phyloP scores from a whole-genome alignment of 2,888 invertebrate species.

The Reticulitermes lucifugus region DNA sequence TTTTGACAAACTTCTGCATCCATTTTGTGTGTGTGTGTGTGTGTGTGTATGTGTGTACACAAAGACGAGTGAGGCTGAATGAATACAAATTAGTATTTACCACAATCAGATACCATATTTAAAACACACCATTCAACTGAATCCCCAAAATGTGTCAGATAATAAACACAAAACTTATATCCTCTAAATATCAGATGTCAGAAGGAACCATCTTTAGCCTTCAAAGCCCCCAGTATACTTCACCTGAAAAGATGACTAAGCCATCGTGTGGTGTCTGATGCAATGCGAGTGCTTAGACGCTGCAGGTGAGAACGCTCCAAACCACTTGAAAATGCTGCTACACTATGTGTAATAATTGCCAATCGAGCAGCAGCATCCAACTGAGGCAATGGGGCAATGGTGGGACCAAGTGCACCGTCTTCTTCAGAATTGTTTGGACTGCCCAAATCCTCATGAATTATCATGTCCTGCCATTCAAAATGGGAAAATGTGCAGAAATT shows the following conservation, averaged over 20 bases:
- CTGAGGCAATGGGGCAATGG: constrained; percentile 60
- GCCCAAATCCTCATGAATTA: constrained; percentile 60
- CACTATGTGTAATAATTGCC: constrained; percentile 86
- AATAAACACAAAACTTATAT: no score
- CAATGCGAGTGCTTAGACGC: constrained; percentile 82
- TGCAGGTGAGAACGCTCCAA: constrained; percentile 83
- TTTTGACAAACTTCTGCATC: no score
- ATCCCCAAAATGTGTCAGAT: no score
- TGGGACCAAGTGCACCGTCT: constrained; percentile 54
- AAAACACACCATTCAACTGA: no score
- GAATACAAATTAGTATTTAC: no score
- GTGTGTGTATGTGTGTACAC: no score
- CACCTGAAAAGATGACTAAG: constrained; percentile 87
- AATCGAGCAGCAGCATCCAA: constrained; percentile 66
- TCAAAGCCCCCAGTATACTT: neutral
- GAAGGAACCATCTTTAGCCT: neutral
- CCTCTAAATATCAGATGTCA: no score
- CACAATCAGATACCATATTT: no score
- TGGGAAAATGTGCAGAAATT: no score
- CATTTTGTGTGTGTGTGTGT: no score
- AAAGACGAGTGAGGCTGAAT: no score
- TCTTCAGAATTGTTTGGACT: constrained; percentile 47
- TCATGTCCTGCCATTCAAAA: constrained; percentile 58
- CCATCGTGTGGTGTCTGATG: constrained; percentile 90
- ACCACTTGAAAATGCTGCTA: constrained; percentile 88